Conservation (phyloP, 2,113 vertebrate species). For the Corythaeola cristata region DNA sequence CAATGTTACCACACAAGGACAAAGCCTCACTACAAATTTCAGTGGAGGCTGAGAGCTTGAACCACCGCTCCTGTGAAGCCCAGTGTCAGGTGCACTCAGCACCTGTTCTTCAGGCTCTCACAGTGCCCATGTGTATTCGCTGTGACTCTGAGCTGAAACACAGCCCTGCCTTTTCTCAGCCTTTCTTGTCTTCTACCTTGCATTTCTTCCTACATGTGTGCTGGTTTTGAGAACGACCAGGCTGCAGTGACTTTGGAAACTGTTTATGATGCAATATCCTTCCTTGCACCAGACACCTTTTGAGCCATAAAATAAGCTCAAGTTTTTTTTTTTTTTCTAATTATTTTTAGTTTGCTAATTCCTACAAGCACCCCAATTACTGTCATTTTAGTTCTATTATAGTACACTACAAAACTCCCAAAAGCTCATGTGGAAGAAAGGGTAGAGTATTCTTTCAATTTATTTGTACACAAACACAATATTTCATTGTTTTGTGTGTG, state of each 20-base stretch:
- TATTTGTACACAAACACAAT: not conserved
- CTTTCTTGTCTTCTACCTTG: not conserved
- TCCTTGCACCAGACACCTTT: not conserved
- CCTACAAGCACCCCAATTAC: not conserved
- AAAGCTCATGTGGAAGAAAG: not conserved
- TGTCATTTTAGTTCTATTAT: not conserved
- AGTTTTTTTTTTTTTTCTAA: not conserved
- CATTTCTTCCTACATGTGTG: not conserved
- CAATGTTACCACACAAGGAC: not conserved
- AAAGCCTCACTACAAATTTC: not conserved
- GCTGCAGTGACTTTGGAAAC: not conserved
- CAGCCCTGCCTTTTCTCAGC: not conserved
- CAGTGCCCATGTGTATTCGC: rapidly evolving
- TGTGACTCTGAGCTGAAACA: not conserved
- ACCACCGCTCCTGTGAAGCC: not conserved
- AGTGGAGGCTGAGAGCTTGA: not conserved
- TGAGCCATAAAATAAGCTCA: not conserved
- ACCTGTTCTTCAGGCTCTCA: not conserved
- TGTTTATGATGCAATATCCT: not conserved
- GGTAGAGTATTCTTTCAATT: not conserved
- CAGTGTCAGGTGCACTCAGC: rapidly evolving
- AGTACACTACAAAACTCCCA: not conserved
- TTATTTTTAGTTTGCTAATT: not conserved
- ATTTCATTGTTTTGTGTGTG: not conserved
- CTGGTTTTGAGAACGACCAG: not conserved